A percentile compares a stretch with the other conserved stretches of the same genome.
Evolutionary conservation across 2,888 invertebrate genomes (phyloP).

Genomic region (Cerastis leucographa): DNA sequence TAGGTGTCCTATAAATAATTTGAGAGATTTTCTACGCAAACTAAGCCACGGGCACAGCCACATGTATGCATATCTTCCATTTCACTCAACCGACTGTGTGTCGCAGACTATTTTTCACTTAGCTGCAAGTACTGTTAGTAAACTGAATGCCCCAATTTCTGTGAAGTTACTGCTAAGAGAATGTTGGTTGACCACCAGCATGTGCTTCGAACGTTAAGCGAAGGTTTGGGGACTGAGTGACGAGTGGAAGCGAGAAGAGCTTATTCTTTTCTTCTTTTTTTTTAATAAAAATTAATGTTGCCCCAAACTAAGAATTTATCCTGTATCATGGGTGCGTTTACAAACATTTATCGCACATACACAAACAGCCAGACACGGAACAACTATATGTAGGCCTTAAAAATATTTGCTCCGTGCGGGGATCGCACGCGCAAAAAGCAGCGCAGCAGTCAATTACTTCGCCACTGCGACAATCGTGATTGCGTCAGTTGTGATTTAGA

Average conservation of each 20-base stretch:
- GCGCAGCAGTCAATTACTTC: no score
- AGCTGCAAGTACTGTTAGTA: slow-evolving; percentile 13
- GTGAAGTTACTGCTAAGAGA: slow-evolving; percentile 58
- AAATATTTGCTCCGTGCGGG: no score
- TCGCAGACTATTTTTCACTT: slow-evolving; percentile 33
- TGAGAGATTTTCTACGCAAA: not conserved
- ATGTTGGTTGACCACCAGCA: slow-evolving; percentile 59
- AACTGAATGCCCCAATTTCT: slow-evolving; percentile 52
- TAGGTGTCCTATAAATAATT: not conserved
- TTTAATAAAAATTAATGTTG: no score
- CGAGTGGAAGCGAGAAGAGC: not conserved
- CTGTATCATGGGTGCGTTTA: no score
- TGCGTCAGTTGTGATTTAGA: not conserved
- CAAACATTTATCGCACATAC: no score
- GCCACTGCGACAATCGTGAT: no score
- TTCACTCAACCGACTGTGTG: not conserved
- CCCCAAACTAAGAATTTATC: no score
- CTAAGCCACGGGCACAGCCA: no score
- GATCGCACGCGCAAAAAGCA: no score
- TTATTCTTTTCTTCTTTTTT: no score
- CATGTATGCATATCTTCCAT: slow-evolving; percentile 14
- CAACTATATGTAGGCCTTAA: no score
- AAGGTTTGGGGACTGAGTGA: not conserved
- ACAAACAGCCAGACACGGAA: no score
- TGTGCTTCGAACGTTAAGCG: slow-evolving; percentile 37